Base-by-base conservation (phyloP, 53 echinoderm and acorn worm species). In the Luidia sarsii region DNA sequence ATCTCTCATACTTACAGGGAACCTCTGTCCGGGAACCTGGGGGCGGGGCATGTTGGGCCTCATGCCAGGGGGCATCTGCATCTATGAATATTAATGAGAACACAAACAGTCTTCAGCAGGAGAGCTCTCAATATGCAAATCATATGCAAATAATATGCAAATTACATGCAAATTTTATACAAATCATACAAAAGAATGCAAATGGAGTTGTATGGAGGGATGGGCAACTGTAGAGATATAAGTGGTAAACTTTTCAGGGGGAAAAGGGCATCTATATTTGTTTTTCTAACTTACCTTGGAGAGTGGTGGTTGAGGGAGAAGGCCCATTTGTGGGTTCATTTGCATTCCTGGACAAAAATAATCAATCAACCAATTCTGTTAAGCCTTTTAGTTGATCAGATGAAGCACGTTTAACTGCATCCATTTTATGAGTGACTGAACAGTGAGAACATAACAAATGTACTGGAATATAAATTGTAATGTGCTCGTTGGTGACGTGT, bases 31-130 rank as follows among this genome's bases (percentile, higher is more conserved):
- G 19, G 33, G 52, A 35, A 71, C 54, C 16, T 38, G 72, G 7
- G 72, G 72, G 34, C 33, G 24, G 37, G 14, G 72, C 37, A 72
- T 20, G 21, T 56, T 72, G 72, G 72, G 72, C 50, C 72, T 54
- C 72, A 72, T 72, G 22, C 55, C 72, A 15, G 72, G 72, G 16
- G 54, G 72, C 72, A 72, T 72, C 72, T 72, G 72, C 72, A 72
- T 55, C 55, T 72, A 29, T 15, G 7, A 32, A 29, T 15, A 0
- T 7, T 15, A 23, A 4, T 29, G 15, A 14, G 34, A 62, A 33
- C 27, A 29, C 16, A 14, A 32, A 62, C 30, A 2, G 31, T 10
- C 11, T 27, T 59, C 3, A 1, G 27, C 11, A 14, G 11, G 1
- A 9, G 7, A 59, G 11, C 25, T 62, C 33, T 62, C 3, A 14